Evolutionary conservation across 2,797 vertebrate genomes (phyloP).

Genomic region (Syngnathus acus): DNA sequence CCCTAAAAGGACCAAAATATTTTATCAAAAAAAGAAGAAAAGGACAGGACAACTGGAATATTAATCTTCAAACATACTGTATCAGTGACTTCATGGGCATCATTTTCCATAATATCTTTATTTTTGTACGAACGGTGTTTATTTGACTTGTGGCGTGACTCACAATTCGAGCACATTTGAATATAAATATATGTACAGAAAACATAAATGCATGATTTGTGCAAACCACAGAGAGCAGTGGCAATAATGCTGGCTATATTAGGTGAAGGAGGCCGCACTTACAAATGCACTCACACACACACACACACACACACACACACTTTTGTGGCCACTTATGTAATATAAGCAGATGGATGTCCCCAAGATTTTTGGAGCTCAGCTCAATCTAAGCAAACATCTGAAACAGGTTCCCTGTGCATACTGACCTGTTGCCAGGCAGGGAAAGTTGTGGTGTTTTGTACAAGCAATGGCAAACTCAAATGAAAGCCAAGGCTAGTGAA

Average conservation of each 20-base stretch:
- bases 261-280: conserved; percentile 21
- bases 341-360: conserved; percentile 54
- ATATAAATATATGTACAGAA: not conserved
- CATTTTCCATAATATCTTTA: conserved; percentile 67
- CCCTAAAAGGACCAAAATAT: conserved; percentile 54
- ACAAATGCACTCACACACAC: conserved; percentile 10
- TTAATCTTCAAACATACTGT: conserved; percentile 36
- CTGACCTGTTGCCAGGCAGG: conserved; percentile 37
- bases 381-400: conserved; percentile 53
- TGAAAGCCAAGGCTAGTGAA: conserved; percentile 13
- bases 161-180: conserved; percentile 33
- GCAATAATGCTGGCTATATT: conserved; percentile 34
- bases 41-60: conserved; percentile 33
- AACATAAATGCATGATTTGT: conserved; percentile 44
- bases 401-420: conserved; percentile 49
- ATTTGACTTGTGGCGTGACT: conserved; percentile 37
- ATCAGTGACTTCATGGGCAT: conserved; percentile 47
- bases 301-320: conserved; percentile 20
- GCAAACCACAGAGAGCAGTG: conserved; percentile 43
- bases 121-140: conserved; percentile 65
- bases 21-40: conserved; percentile 25
- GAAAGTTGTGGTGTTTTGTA: conserved; percentile 26
- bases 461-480: conserved; percentile 22
- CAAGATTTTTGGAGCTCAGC: conserved; percentile 49
- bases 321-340: conserved; percentile 42